A percentile compares a stretch with the other conserved stretches of the same genome.
phyloP scores from a whole-genome alignment of 2,113 vertebrate species.

The Ranitomeya imitator region DNA sequence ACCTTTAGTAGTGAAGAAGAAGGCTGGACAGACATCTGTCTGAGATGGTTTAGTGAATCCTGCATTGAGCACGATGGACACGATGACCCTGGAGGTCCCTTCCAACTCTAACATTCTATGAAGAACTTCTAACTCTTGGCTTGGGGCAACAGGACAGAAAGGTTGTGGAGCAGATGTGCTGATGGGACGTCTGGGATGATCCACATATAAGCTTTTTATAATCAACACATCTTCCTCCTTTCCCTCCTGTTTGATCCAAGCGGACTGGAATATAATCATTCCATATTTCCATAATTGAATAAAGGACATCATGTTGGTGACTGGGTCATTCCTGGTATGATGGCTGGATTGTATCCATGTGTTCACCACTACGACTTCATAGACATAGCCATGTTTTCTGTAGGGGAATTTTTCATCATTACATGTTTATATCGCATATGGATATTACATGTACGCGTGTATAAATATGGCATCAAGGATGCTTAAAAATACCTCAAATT shows the following conservation, averaged over 20 bases:
- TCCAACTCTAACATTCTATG: too few species aligned
- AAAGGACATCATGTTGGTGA: background rate
- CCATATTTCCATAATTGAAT: background rate
- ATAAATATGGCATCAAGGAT: background rate
- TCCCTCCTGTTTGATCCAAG: background rate
- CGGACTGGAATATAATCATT: too few species aligned
- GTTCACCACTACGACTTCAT: background rate
- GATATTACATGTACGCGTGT: background rate
- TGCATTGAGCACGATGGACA: too few species aligned
- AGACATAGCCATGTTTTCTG: background rate
- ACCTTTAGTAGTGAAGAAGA: background rate
- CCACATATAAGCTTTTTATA: background rate
- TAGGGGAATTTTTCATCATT: background rate
- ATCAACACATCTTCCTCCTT: background rate
- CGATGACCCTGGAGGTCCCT: too few species aligned
- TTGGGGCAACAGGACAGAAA: background rate
- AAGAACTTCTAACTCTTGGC: background rate
- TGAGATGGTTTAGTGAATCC: too few species aligned
- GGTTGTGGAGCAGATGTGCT: conserved; percentile 19
- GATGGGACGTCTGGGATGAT: background rate
- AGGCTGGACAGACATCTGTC: too few species aligned
- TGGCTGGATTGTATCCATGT: background rate
- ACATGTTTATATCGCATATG: background rate
- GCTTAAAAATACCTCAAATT: too few species aligned
- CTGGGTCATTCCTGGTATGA: background rate